Evolutionary conservation across 2,113 vertebrate genomes (phyloP), one percentile per base, ranked within the genome.

Genomic region (Dasyurus viverrinus): DNA sequence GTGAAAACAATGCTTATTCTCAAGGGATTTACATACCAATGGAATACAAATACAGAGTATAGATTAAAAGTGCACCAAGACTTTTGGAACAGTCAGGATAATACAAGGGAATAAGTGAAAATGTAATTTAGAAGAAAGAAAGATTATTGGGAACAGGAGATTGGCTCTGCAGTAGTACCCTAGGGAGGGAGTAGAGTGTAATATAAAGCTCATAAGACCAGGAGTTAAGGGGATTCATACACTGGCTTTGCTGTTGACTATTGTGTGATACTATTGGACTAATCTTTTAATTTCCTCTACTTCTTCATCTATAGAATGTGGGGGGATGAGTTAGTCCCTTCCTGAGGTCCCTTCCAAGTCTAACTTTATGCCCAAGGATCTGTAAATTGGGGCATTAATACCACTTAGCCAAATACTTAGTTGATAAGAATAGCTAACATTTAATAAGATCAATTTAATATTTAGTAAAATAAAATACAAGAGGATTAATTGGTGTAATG

Each of bases 291-390:
- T 12, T 6, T 27, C 55, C 91, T 91, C 60, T 4, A 27, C 55
- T 91, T 95, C 89, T 46, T 94, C 42, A 57, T 57, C 27, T 89
- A 23, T 16, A 90, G 94, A 27, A 60, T 60, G 55, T 30, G 27
- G 27, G 26, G 27, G 3, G 10, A 10, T 60, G 26, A 60, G 9
- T 60, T 60, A 60, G 26, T 30, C 27, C 30, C 8, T 2, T 26
- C 54, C 55, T 24, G 10, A 55, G 23, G 55, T 9, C 22, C 26
- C 26, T 30, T 26, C 55, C 9, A 30, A 24, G 0, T 60, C 55
- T 30, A 60, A 30, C 26, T 55, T 25, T 30, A 60, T 11, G 55
- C 27, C 55, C 7, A 25, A 60, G 3, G 27, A 60, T 30, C 26
- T 60, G 27, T 30, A 11, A 30, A 27, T 60, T 60, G 55, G 9